Evolutionary conservation across 2,113 vertebrate species (phyloP).

Genomic region (Felis chaus): DNA sequence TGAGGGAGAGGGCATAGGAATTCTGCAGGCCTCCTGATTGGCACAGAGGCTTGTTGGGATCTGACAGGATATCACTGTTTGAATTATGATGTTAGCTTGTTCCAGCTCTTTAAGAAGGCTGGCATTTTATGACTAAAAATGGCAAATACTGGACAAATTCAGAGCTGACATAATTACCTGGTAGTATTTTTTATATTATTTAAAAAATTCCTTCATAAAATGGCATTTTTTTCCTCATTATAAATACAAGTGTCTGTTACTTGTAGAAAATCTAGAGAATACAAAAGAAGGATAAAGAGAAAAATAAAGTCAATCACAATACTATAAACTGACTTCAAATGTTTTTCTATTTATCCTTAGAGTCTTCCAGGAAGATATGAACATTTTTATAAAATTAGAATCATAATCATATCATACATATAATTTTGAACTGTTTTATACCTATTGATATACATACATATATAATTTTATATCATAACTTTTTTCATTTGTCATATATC

Average conservation of each 20-base stretch:
- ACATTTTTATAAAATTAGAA: slow-evolving; percentile 22
- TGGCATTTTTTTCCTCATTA: not conserved
- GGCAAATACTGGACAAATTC: slow-evolving; percentile 6
- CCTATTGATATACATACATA: not conserved
- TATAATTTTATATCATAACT: not conserved
- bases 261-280: slow-evolving; percentile 30
- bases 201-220: not conserved
- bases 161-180: not conserved
- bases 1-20: not conserved
- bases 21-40: not conserved
- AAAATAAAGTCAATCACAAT: slow-evolving; percentile 26
- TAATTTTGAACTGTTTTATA: not conserved
- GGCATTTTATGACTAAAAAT: not conserved
- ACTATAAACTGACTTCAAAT: not conserved
- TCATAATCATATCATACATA: not conserved
- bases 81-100: not conserved
- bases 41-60: not conserved
- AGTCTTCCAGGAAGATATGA: not conserved
- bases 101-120: not conserved
- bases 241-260: slow-evolving; percentile 6
- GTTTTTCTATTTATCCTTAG: not conserved
- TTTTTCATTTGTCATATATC: not conserved
- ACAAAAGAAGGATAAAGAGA: not conserved
- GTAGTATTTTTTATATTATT: not conserved
- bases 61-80: not conserved